Evolutionary conservation across 2,113 vertebrate genomes (phyloP).

Genomic region (Cephalopholis sonnerati): DNA sequence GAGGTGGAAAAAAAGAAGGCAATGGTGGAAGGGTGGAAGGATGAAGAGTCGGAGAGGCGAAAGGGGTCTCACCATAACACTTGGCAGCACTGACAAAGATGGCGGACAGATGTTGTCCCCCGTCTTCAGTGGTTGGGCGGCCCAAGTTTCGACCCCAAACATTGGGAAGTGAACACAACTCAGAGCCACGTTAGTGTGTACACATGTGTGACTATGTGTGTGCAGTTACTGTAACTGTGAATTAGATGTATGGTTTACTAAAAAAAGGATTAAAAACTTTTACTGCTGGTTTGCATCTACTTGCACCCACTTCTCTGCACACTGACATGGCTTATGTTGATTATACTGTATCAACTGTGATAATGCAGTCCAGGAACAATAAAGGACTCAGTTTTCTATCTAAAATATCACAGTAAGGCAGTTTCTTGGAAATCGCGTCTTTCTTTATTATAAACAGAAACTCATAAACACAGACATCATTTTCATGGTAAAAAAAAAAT

Average conservation of each 20-base stretch:
- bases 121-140: conserved; percentile 65
- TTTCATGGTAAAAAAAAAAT: conserved; percentile 1
- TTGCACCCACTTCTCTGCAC: conserved; percentile 8
- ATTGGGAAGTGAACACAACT: conserved; percentile 69
- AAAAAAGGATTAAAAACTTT: conserved; percentile 3
- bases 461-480: conserved; percentile 24
- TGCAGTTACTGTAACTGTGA: conserved; percentile 8
- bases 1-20: conserved; percentile 8
- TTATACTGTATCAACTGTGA: background rate
- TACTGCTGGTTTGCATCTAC: conserved; percentile 21
- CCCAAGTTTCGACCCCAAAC: conserved; percentile 64
- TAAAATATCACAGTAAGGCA: conserved; percentile 35
- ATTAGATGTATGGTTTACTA: conserved; percentile 1
- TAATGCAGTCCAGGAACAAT: background rate
- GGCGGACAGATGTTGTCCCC: conserved; percentile 73
- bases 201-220: conserved; percentile 20
- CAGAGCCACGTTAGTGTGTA: conserved; percentile 53
- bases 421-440: background rate
- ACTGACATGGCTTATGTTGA: conserved; percentile 13
- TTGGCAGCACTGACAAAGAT: conserved; percentile 72
- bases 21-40: conserved; percentile 5
- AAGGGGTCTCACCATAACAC: conserved; percentile 69
- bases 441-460: conserved; percentile 46
- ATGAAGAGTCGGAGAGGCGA: conserved; percentile 26
- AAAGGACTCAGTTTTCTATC: background rate